phyloP scores from a whole-genome alignment of 2,888 invertebrate species.

The Tetropium fuscum region DNA sequence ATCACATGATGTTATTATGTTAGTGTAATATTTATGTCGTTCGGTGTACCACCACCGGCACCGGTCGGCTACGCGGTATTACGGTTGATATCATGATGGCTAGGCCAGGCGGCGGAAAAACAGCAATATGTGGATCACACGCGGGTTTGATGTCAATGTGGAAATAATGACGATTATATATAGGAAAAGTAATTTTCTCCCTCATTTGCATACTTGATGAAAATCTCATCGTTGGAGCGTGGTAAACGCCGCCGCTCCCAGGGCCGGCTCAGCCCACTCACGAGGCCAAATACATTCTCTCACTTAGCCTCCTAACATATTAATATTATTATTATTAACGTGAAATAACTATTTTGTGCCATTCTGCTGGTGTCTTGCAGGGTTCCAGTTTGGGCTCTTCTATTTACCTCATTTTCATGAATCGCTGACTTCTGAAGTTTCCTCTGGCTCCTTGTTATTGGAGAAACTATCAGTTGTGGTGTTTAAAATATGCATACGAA shows the following conservation, averaged over 20 bases:
- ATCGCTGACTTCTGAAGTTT: too few species aligned
- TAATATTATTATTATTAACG: too few species aligned
- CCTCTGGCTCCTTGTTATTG: too few species aligned
- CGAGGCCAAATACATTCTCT: too few species aligned
- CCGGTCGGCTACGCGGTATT: constrained; percentile 34
- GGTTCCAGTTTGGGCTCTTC: too few species aligned
- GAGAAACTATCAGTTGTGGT: too few species aligned
- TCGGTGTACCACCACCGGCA: constrained; percentile 32
- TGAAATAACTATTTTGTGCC: too few species aligned
- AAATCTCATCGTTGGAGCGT: constrained; percentile 61
- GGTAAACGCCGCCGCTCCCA: constrained; percentile 12
- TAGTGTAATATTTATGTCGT: constrained; percentile 33
- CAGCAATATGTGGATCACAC: constrained; percentile 64
- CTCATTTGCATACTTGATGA: constrained; percentile 68
- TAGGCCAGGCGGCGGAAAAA: constrained; percentile 56
- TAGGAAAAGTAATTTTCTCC: constrained; percentile 68
- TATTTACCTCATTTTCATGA: too few species aligned
- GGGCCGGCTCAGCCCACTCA: background rate
- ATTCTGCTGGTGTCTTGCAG: too few species aligned
- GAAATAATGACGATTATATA: constrained; percentile 68
- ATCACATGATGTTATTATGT: constrained; percentile 38
- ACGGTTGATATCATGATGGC: constrained; percentile 44
- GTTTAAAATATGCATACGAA: too few species aligned
- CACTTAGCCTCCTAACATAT: too few species aligned
- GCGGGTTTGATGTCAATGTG: constrained; percentile 65